Conservation (phyloP, 2,888 invertebrate species). For the Archips xylosteana region DNA sequence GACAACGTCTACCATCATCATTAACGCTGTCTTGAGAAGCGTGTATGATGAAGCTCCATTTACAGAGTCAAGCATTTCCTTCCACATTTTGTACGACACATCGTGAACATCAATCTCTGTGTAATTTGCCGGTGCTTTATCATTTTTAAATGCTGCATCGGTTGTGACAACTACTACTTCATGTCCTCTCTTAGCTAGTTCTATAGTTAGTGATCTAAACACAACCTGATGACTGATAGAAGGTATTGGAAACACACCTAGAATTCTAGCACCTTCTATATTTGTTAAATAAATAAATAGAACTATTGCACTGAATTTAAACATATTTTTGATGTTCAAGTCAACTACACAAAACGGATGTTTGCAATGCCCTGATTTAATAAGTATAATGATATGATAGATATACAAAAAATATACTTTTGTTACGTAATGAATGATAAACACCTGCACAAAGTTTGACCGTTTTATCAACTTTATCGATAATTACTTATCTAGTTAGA, state of each 20-base stretch:
- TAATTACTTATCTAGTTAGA: too few species aligned
- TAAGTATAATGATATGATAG: too few species aligned
- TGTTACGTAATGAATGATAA: background rate
- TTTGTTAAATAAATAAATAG: slow-evolving; percentile 19
- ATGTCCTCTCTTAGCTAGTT: slow-evolving; percentile 59
- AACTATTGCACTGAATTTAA: slow-evolving; percentile 3
- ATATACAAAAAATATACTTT: too few species aligned
- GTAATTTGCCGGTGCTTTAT: slow-evolving; percentile 58
- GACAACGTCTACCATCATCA: slow-evolving; percentile 25
- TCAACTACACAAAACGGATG: background rate
- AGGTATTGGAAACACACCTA: slow-evolving; percentile 38
- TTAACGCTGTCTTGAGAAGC: slow-evolving; percentile 17
- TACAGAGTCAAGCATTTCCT: slow-evolving; percentile 11
- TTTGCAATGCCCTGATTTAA: background rate
- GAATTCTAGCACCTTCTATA: slow-evolving; percentile 31
- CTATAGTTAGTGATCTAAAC: slow-evolving; percentile 53
- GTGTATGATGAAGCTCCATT: slow-evolving; percentile 11
- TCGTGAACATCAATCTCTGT: slow-evolving; percentile 67
- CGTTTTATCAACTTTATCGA: too few species aligned
- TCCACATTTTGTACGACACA: slow-evolving; percentile 51
- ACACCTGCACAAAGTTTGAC: background rate
- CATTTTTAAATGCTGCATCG: slow-evolving; percentile 63
- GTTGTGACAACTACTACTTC: slow-evolving; percentile 65
- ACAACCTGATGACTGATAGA: slow-evolving; percentile 58
- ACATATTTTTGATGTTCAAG: background rate